A percentile compares a stretch with the other conserved stretches of the same genome.
Conservation (phyloP, 2,797 vertebrate genomes). For the Carduelis carduelis region DNA sequence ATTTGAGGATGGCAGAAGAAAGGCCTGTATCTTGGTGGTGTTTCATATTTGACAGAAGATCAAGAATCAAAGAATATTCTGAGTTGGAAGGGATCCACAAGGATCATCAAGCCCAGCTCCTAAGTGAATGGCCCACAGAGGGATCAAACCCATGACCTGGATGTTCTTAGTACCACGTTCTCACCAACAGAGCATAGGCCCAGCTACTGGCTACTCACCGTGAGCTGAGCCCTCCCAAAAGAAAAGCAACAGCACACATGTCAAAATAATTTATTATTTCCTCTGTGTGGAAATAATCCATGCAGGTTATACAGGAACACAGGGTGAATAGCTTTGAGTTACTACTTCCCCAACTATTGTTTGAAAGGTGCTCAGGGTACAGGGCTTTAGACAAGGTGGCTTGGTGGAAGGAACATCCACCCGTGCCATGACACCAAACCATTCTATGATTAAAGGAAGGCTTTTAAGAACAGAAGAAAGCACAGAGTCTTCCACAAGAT, state of each 20-base stretch:
- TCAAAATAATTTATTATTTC: conserved; percentile 78
- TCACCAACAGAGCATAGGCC: background rate
- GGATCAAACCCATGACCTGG: background rate
- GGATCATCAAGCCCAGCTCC: background rate
- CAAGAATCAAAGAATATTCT: background rate
- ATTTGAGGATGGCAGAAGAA: background rate
- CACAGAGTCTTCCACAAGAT: conserved; percentile 8
- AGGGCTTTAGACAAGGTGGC: background rate
- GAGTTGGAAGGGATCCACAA: background rate
- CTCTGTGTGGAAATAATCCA: background rate
- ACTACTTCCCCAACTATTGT: background rate
- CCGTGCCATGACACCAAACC: background rate
- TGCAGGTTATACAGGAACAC: background rate
- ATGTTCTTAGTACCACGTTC: background rate
- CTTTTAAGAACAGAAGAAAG: conserved; percentile 40
- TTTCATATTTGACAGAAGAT: background rate
- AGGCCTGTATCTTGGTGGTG: fast-evolving
- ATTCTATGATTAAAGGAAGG: conserved; percentile 22
- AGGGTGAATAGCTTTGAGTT: background rate
- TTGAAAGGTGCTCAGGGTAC: background rate
- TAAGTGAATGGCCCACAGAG: background rate
- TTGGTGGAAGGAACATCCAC: background rate
- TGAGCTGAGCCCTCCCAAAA: background rate
- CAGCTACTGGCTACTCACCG: too few species aligned
- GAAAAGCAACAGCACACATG: background rate